Evolutionary conservation across 2,888 invertebrate species (phyloP), one percentile per base, ranked within the genome.

Genomic region (Lepetodrilus schrolli): DNA sequence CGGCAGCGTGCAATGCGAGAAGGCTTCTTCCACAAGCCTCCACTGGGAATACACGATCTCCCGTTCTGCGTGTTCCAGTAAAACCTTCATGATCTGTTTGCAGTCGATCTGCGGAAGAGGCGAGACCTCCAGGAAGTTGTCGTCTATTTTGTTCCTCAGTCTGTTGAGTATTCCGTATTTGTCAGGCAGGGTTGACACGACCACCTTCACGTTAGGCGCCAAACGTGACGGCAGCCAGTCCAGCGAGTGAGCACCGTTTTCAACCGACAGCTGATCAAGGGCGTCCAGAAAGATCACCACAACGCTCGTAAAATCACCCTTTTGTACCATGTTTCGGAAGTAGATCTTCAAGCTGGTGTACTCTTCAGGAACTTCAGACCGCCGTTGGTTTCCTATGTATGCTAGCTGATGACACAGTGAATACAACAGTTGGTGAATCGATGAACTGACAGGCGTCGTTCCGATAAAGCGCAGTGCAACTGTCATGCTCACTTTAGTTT

Each of bases 161-260:
- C 84, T 80, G 21, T 80, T 73, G 7, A 87, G 72, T 17, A 88
- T 78, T 38, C 80, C 81, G 66, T 78, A 74, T 21, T 78, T 79
- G 20, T 79, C 77, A 23, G 83, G 80, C 30, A 83, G 71, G 1
- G 85, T 81, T 8, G 88, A 86, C 7, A 87, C 80, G 10, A 88
- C 77, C 21, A 88, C 73, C 74, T 83, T 83, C 17, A 85, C 80
- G 76, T 88, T 84, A 13, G 79, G 58, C 4, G 87, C 85, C 10
- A 87, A 73, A 36, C 82, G 73, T 8, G 82, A 77, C 4, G 87
- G 87, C 7, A 88, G 70, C 88, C 88, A 88, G 76, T 84, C 83
- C 10, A 88, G 74, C 48, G 83, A 85, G 51, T 83, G 84, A 17
- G 85, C 88, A 50, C 79, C 79, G 71, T 84, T 80, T 23, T 66